Conservation (phyloP, 2,113 vertebrate species). For the Thalassoma bifasciatum region DNA sequence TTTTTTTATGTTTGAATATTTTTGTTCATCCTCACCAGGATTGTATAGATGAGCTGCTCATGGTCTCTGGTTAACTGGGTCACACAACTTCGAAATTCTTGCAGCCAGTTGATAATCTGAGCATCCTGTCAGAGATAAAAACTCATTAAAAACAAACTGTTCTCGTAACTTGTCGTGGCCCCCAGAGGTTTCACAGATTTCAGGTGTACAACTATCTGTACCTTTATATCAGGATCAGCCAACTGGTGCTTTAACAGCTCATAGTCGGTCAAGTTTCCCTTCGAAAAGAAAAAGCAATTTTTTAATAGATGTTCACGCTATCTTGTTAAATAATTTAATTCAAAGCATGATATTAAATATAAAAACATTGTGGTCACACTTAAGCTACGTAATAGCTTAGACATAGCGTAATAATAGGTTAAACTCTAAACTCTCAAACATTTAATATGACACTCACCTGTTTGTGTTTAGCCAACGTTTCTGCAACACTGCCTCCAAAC, state of each 20-base stretch:
- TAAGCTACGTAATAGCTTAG: too few species aligned
- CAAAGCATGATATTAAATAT: too few species aligned
- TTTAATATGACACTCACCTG: constrained; percentile 79
- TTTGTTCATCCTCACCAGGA: constrained; percentile 85
- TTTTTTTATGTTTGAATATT: too few species aligned
- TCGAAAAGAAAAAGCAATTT: neutral
- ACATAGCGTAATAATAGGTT: too few species aligned
- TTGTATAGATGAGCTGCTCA: constrained; percentile 88
- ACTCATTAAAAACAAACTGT: neutral
- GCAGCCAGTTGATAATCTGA: constrained; percentile 95
- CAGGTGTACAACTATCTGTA: constrained; percentile 50
- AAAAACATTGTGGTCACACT: too few species aligned
- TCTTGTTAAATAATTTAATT: too few species aligned
- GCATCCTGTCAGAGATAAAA: constrained; percentile 85
- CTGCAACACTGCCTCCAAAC: constrained; percentile 90
- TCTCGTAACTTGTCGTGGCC: neutral
- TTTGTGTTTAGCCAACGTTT: constrained; percentile 87
- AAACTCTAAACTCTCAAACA: too few species aligned
- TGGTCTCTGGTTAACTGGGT: constrained; percentile 91
- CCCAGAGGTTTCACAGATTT: neutral
- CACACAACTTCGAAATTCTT: constrained; percentile 89
- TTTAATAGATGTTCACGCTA: too few species aligned
- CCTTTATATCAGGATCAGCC: constrained; percentile 96
- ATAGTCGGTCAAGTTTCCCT: constrained; percentile 92
- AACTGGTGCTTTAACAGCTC: constrained; percentile 93